Evolutionary conservation across 1,140 invertebrate genomes (phyloP).

Genomic region (Xylocopa sonorina): DNA sequence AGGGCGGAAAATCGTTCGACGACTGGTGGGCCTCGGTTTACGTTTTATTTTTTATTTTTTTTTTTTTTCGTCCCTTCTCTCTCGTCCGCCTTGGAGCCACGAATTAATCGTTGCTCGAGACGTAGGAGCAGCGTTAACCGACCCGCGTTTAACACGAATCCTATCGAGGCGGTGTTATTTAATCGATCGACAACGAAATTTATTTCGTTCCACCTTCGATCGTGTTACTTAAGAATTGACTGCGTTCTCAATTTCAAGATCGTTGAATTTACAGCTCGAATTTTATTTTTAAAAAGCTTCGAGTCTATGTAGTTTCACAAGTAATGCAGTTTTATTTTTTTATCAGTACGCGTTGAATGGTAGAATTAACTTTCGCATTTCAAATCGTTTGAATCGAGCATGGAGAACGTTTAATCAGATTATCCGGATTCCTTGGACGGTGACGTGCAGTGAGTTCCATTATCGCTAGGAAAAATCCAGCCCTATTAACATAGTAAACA

Average conservation of each 20-base stretch:
- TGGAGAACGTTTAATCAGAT: too few species aligned
- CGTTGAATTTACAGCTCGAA: too few species aligned
- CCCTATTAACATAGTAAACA: not conserved
- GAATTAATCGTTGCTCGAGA: conserved; percentile 6
- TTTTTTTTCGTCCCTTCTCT: too few species aligned
- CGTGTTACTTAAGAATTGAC: not conserved
- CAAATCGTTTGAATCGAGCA: too few species aligned
- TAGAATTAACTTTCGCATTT: too few species aligned
- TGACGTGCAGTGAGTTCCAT: too few species aligned
- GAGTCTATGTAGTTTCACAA: too few species aligned
- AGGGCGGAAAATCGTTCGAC: conserved; percentile 13
- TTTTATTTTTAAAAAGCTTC: too few species aligned
- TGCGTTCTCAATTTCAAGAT: too few species aligned
- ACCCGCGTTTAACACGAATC: not conserved
- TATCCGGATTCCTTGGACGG: too few species aligned
- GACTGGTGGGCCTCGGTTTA: not conserved
- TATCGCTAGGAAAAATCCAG: not conserved
- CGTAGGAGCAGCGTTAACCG: not conserved
- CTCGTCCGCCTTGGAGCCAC: not conserved
- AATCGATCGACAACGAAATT: not conserved
- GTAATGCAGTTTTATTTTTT: too few species aligned
- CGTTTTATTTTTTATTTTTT: not conserved
- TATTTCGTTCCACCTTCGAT: not conserved
- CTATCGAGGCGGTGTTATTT: not conserved
- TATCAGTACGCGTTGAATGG: too few species aligned